Conservation (phyloP, 1,140 invertebrate species). For the Temnothorax curvispinosus region DNA sequence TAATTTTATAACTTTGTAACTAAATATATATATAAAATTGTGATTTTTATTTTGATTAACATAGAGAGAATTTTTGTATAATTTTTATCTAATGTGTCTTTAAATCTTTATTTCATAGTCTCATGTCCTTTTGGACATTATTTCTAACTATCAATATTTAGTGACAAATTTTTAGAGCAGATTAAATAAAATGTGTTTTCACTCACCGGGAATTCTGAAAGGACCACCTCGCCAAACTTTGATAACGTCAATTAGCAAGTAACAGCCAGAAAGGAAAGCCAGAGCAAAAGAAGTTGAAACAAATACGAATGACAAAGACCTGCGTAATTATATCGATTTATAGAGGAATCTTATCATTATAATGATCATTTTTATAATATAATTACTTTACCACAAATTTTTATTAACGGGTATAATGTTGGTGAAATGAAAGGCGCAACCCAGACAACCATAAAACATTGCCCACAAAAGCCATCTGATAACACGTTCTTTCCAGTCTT, state of each 20-base stretch:
- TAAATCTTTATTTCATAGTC: background rate
- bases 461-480: constrained; percentile 91
- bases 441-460: constrained; percentile 85
- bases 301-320: constrained; percentile 95
- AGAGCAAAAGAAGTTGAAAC: constrained; percentile 92
- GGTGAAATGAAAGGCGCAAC: constrained; percentile 86
- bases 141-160: background rate
- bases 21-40: background rate
- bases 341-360: background rate
- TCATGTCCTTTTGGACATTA: background rate
- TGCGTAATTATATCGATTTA: constrained; percentile 77
- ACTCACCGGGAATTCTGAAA: constrained; percentile 89
- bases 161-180: background rate
- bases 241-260: constrained; percentile 93
- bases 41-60: background rate
- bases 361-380: background rate
- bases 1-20: background rate
- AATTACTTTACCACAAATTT: constrained; percentile 91
- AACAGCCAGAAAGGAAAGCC: constrained; percentile 90
- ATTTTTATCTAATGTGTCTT: background rate
- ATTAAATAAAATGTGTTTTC: background rate
- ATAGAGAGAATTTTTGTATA: background rate
- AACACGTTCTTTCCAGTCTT: constrained; percentile 88
- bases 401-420: constrained; percentile 95
- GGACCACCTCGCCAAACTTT: constrained; percentile 93